Base-by-base conservation (phyloP, 1,140 invertebrate species). In the Armadillidium nasatum region DNA sequence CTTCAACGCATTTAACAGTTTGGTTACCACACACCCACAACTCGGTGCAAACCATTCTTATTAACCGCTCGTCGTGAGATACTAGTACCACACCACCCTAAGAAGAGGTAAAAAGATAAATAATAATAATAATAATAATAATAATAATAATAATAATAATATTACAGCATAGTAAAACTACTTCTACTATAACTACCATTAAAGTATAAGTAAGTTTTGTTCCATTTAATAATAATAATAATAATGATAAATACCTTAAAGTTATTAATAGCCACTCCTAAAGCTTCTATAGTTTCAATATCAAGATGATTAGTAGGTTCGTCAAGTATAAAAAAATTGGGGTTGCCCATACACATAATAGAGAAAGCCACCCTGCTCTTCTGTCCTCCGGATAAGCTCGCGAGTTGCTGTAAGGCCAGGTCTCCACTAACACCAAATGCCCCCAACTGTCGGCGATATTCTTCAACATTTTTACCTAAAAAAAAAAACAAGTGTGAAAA, bases 251-350 rank as follows among this genome's bases (percentile, higher is more conserved):
- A n/a, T n/a, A 81, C 95, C 83, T 93, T 91, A 85, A 94, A 99
- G 83, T 92, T 93, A 80, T 91, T 92, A 22, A 99, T 91, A 45
- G 93, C 96, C 85, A 94, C 92, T 19, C 95, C 97, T 44, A 99
- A 86, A 7, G 97, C 97, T 87, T 99, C 97, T 82, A 99, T 98
- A 0, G 96, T 98, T 96, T 97, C n/a, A n/a, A n/a, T n/a, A n/a
- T n/a, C n/a, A n/a, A n/a, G n/a, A n/a, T n/a, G n/a, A n/a, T n/a
- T n/a, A 0, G 94, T 96, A 70, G 97, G 93, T 87, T 99, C 97
- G 85, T 99, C 97, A 80, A 99, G 91, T 60, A 99, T 92, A 76
- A 99, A 87, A 86, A 98, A 98, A 87, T 98, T 98, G 13, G 97
- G 97, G 85, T 90, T 91, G n/a, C 90, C 90, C 86, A 94, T 85